Base-by-base conservation (phyloP, 1,140 invertebrate species). In the Hyposmocoma kahamanoa region DNA sequence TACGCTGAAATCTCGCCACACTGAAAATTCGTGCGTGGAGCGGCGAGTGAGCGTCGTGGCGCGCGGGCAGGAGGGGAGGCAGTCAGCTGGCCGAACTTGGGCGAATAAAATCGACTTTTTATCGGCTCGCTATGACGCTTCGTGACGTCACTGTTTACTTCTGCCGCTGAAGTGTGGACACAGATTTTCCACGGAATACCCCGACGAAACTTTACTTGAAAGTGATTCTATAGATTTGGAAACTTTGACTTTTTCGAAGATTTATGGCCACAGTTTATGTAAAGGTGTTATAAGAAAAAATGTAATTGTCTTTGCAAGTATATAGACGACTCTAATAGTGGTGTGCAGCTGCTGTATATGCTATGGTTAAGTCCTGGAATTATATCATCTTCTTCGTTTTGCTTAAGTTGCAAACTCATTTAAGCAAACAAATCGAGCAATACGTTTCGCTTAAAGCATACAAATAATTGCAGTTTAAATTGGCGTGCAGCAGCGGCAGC, bases 51-150 rank as follows among this genome's bases (percentile, higher is more conserved):
- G 66, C 57, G 47, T 58, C 44, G 67, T 56, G 59, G 42, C 39
- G 57, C 58, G 56, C 62, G 56, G 54, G 22, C 62, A 60, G 52
- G 18, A 62, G 63, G 72, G 72, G 55, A 51, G 57, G 62, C 75
- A 84, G 79, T 84, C 81, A 84, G 81, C 81, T 84, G 81, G 78
- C 71, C 75, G 74, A 80, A 84, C 73, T 82, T 76, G 75, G 75
- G 75, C 79, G 79, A 78, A 80, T 80, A 78, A 81, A 85, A 85
- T 83, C 82, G 77, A 80, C 82, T 83, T 83, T 85, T 85, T 83
- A 83, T 85, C 78, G 74, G 68, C 68, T 71, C 63, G 63, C 10
- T 9, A 64, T 83, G 79, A 83, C 79, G 79, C 76, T 67, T 63
- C 67, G 74, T 85, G 82, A 83, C 82, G 82, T 83, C 82, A 83